Evolutionary conservation across 2,113 vertebrate genomes (phyloP), one percentile per base, ranked within the genome.

Genomic region (Aleadryas rufinucha): DNA sequence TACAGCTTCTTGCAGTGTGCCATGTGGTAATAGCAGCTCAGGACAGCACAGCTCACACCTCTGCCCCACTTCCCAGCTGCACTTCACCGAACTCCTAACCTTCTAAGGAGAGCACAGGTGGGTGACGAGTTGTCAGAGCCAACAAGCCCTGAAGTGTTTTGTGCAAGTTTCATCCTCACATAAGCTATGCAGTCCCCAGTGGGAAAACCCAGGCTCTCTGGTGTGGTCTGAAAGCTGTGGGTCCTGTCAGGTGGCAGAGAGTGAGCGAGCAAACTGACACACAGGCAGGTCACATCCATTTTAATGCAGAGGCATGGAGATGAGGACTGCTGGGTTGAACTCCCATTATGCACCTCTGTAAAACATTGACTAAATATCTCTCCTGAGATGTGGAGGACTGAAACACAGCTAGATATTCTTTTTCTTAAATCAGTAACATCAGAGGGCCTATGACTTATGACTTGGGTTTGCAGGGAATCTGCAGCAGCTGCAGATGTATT

Each of bases 21-120:
- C 37, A 16, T 7, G 1, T 53, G 76, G 6, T 16, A 57, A 9
- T 0, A 80, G 50, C 0, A 0, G 45, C 52, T 64, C 41, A 68
- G 83, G 49, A 68, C 39, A 56, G 30, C 28, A 14, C 13, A 24
- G 33, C 28, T 76, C 28, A 31, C 31, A 49, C 10, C 56, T 52
- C 84, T 61, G 33, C 44, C n/a, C 10, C 6, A 2, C 69, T 45
- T 30, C 60, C 45, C 52, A 27, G 0, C 41, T 79, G 56, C 33
- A 1, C n/a, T 39, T 63, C 1, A 0, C 3, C 44, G 74, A 86
- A n/a, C 47, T 47, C 44, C 33, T 15, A 7, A 47, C 11, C 49
- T 47, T 42, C 3, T 45, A 16, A 28, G 23, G 3, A 83, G 33
- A 54, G 45, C 52, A 60, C 19, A 22, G 24, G 26, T 5, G 21